Conservation (phyloP, 2,113 vertebrate genomes). For the Macrotis lagotis region DNA sequence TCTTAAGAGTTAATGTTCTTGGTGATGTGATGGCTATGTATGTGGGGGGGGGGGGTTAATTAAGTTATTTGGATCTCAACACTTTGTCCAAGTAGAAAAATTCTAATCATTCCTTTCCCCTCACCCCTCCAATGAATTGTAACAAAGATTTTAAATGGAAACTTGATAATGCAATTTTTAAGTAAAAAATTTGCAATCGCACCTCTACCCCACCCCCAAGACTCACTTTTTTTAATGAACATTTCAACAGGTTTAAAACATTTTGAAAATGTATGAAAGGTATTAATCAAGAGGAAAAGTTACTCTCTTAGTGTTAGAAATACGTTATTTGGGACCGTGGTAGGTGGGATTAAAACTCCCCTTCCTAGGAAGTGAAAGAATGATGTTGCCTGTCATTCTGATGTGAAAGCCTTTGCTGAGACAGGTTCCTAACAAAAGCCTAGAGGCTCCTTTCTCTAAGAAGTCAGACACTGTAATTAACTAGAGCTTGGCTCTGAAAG, state of each 20-base stretch:
- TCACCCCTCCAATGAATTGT: not conserved
- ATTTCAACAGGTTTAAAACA: not conserved
- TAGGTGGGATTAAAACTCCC: not conserved
- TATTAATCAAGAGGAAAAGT: not conserved
- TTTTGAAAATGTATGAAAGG: not conserved
- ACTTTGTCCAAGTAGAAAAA: slow-evolving; percentile 28
- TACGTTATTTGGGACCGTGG: not conserved
- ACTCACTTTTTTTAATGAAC: not conserved
- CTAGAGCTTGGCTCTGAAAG: not conserved
- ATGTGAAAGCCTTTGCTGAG: not conserved
- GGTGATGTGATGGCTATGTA: not conserved
- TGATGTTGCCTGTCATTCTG: not conserved
- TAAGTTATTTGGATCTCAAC: not conserved
- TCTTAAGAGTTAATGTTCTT: slow-evolving; percentile 1
- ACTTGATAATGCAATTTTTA: slow-evolving; percentile 12
- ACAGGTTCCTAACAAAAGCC: not conserved
- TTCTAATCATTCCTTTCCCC: not conserved
- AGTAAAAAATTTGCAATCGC: not conserved
- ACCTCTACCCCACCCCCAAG: not conserved
- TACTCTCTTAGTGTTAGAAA: not conserved
- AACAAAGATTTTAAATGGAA: slow-evolving; percentile 50
- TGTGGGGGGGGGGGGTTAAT: not conserved
- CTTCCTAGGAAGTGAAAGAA: not conserved
- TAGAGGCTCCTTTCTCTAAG: not conserved
- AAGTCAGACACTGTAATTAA: slow-evolving; percentile 39